Evolutionary conservation across 2,113 vertebrate species (phyloP), one percentile per base, ranked within the genome.

Genomic region (Suncus etruscus): DNA sequence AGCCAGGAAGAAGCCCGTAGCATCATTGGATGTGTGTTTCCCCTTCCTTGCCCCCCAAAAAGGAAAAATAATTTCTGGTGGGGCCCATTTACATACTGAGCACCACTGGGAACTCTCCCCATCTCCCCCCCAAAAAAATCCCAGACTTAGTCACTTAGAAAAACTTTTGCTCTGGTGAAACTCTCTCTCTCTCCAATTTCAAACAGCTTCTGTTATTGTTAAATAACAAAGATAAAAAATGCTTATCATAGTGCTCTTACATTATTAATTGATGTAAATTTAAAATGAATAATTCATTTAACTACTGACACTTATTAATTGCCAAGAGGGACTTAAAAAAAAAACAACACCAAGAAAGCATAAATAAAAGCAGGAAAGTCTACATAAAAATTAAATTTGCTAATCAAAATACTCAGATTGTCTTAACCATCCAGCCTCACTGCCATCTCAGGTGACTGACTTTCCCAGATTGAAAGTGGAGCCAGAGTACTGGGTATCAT

Each of bases 251-350:
- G 75, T 27, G 66, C 16, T 29, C 54, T 27, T 65, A 39, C 16
- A 12, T 66, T 61, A 32, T 74, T 84, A 54, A 77, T 27, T 5
- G 84, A 87, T 22, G 18, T 39, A 74, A 84, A 80, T 2, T 86
- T 9, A 93, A 91, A 91, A 79, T 47, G 31, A 95, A 3, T 47
- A 81, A 87, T 66, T 90, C 80, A 61, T 69, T 76, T 89, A 90
- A 78, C 61, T 50, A 79, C 27, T 29, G 50, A 29, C 3, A 66
- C 9, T 82, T 47, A 86, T 27, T 68, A 80, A 83, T 0, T 61
- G 81, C 50, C 83, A 89, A 83, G 22, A 94, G 84, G 68, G 31
- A 58, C 10, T 6, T 61, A 61, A 77, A 14, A 69, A 72, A 45
- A 58, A 68, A 76, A 51, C 63, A 81, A 16, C 22, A 24, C 63